Conservation (phyloP, 2,113 vertebrate species). For the Cephalopterus ornatus region DNA sequence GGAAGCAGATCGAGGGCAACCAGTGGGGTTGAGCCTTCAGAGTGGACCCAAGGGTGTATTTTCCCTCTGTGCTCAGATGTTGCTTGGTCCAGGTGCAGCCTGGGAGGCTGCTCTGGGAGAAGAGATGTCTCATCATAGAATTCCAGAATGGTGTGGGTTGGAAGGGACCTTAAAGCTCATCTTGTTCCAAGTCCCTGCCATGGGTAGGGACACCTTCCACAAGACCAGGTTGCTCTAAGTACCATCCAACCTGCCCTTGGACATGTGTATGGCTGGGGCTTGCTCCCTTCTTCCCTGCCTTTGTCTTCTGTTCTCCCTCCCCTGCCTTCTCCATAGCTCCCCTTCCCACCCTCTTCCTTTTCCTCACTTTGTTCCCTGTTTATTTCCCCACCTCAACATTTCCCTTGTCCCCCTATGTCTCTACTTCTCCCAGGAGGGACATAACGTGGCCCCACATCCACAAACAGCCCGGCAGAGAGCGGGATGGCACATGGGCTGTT, state of each 20-base stretch:
- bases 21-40: background rate
- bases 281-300: background rate
- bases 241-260: background rate
- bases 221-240: background rate
- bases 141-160: background rate
- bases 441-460: background rate
- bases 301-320: background rate
- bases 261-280: background rate
- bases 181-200: background rate
- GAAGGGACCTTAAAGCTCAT: background rate
- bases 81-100: background rate
- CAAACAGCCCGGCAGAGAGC: background rate
- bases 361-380: background rate
- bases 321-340: background rate
- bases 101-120: background rate
- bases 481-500: background rate
- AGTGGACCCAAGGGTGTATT: rapidly evolving
- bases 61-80: background rate
- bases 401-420: background rate
- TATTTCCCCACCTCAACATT: background rate
- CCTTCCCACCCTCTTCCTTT: background rate
- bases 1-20: background rate
- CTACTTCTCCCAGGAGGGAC: background rate
- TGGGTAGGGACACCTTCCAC: background rate
- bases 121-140: background rate